Base-by-base conservation (phyloP, 2,888 invertebrate genomes). In the Microctonus aethiopoides region DNA sequence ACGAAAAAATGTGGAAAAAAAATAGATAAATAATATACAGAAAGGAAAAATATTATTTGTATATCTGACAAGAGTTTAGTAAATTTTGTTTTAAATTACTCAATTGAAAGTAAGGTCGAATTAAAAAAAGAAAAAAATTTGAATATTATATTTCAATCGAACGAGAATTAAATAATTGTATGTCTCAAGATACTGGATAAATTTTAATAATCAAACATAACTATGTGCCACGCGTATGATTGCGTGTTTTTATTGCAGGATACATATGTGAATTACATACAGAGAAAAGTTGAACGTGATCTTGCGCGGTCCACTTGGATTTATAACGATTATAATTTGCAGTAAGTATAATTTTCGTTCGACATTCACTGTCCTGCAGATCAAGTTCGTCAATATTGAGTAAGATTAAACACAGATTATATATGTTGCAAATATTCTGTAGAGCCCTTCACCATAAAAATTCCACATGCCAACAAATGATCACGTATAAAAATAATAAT, bases 371-470 rank as follows among this genome's bases (percentile, higher is more conserved):
- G 9, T 46, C 16, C 16, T n/a, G 16, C 29, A 22, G 52, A 64
- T 64, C 52, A 64, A 64, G 64, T 64, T 64, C 54, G 64, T 52
- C 16, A 39, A 29, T 46, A 29, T 62, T 20, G 24, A 20, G 20
- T 16, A 62, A 46, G 13, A 41, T 41, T 11, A 13, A 5, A 29
- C n/a, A n/a, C n/a, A 20, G 0, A 46, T 46, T 46, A 16, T 16
- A 46, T 46, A 16, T 46, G 46, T 46, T 46, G 29, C 16, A 16
- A 22, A 29, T 10, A 16, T 22, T 34, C 13, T 22, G 6, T 22
- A 13, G n/a, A 29, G 11, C 62, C 29, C 62, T 63, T 29, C 29
- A 29, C 29, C 39, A n/a, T 41, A 39, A 24, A 16, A 26, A 62
- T 41, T 62, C 46, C 29, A 46, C 41, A n/a, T 26, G 24, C 16